Evolutionary conservation across 2,888 invertebrate species (phyloP), one percentile per base, ranked within the genome.

Genomic region (Plutella xylostella): DNA sequence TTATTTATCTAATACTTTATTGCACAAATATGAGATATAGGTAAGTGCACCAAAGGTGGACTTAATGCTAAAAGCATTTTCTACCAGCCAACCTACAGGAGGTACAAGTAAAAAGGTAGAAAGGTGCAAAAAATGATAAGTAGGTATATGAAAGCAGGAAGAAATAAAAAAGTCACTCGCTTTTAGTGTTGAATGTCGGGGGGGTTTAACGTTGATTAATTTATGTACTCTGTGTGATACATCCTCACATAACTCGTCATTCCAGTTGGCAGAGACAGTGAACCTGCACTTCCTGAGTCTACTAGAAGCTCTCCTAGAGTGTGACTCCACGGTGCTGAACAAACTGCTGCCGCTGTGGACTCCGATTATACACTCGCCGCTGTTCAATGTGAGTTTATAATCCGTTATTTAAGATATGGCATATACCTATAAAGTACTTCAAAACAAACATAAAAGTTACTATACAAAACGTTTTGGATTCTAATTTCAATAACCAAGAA

Each of bases 261-360:
- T 2, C 54, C 74, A 98, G 96, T 78, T 98, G 48, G 96, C 98
- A 1, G 98, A 99, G 84, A 98, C 97, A 86, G 97, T 99, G 9
- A 98, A 97, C 72, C 86, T 98, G 2, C 98, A 99, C 69, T 98
- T 99, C 72, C 80, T 99, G 50, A 96, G 94, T 65, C 86, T 98
- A 51, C 87, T 99, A 65, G 98, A 99, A 76, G 96, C 97, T 0
- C 83, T 99, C 3, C 87, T 97, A 60, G 98, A 98, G 69, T 96
- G 96, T 56, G 94, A 96, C 70, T 97, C 97, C 1, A 94, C 96
- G 1, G 90, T 97, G 25, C 87, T 98, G 3, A 92, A 92, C 57
- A 96, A 96, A 80, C 80, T 98, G 42, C 80, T 98, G 57, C 97
- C 99, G 1, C 87, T 98, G 58, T 99, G 98, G 98, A 94, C 93